These are phyloP conservation scores for Nannobrachium achirus DNA, from an alignment of 2,113 vertebrate species.

Conservation along the genomic window DNA sequence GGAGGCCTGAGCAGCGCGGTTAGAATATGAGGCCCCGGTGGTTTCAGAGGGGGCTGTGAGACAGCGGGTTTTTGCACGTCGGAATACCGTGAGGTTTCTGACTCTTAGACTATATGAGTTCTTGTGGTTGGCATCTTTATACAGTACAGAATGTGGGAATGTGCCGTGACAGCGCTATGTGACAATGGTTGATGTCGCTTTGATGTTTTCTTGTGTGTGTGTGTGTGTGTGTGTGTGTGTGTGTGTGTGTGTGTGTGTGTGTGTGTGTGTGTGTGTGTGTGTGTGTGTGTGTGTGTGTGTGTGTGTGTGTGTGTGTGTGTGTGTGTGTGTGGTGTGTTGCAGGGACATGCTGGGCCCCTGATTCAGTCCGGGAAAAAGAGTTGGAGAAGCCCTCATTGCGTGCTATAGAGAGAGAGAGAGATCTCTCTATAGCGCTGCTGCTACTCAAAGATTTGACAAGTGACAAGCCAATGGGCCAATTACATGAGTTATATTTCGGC, in stretches of 20 bases:
- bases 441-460: too few species aligned
- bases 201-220: background rate
- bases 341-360: too few species aligned
- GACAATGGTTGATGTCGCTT: constrained; percentile 16
- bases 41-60: constrained; percentile 9
- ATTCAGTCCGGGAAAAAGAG: too few species aligned
- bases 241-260: too few species aligned
- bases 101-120: constrained; percentile 5
- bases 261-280: too few species aligned
- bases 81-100: constrained; percentile 24
- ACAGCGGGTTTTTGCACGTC: constrained; percentile 21
- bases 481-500: too few species aligned
- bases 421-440: too few species aligned
- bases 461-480: too few species aligned
- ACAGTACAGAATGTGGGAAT: constrained; percentile 12
- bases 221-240: too few species aligned
- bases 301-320: background rate
- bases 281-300: background rate
- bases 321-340: too few species aligned
- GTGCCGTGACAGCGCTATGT: background rate
- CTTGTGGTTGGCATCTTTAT: constrained; percentile 12
- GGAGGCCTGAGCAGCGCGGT: constrained; percentile 24
- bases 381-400: too few species aligned
- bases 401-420: too few species aligned
- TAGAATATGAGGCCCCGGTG: constrained; percentile 36